phyloP scores from a whole-genome alignment of 2,113 vertebrate species.

The Anolis carolinensis region DNA sequence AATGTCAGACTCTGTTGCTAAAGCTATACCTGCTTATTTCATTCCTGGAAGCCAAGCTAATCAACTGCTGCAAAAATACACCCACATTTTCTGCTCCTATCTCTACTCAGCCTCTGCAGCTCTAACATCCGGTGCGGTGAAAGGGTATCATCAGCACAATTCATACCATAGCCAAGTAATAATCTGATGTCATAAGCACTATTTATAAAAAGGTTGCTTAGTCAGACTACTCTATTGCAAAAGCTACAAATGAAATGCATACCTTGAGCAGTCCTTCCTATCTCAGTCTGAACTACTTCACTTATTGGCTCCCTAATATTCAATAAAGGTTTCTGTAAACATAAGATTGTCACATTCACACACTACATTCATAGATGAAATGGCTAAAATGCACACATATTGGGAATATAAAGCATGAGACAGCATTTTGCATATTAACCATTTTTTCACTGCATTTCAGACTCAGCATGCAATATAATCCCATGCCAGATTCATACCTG shows the following conservation, averaged over 20 bases:
- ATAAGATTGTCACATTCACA: neutral
- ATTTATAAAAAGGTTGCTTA: neutral
- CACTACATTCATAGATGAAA: neutral
- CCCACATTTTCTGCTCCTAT: neutral
- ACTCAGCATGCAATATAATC: neutral
- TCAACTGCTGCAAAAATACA: neutral
- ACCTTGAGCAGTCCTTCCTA: neutral
- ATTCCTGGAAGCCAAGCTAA: neutral
- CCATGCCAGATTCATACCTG: neutral
- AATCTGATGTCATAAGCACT: neutral
- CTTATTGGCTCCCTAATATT: neutral
- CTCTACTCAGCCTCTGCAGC: neutral
- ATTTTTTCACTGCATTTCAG: neutral
- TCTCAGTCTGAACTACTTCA: neutral
- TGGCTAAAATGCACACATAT: neutral
- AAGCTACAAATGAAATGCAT: neutral
- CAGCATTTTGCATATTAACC: neutral
- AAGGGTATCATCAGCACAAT: neutral
- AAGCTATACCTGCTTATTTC: neutral
- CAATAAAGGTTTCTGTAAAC: neutral
- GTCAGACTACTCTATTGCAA: neutral
- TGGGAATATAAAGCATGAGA: neutral
- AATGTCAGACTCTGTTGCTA: neutral
- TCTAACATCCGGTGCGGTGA: neutral
- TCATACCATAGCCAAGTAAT: conserved; percentile 1